These are phyloP conservation scores for Xenus cinereus DNA, from an alignment of 2,113 vertebrate species.

Conservation along the genomic window DNA sequence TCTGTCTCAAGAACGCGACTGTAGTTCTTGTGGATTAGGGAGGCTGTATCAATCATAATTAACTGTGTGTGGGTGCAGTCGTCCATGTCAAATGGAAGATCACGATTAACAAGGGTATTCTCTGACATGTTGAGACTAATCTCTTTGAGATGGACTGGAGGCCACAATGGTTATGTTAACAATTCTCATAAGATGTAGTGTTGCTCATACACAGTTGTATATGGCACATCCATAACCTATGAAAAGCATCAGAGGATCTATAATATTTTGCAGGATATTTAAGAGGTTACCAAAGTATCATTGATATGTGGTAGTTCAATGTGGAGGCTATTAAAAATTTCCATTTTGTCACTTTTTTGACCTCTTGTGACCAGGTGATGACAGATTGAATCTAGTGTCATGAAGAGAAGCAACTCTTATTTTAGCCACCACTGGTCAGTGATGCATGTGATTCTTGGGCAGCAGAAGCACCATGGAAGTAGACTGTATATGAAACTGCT, in stretches of 20 bases:
- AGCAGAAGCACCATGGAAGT: not conserved
- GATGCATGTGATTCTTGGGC: no score
- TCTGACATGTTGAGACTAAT: not conserved
- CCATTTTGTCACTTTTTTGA: not conserved
- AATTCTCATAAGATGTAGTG: not conserved
- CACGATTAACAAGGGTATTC: not conserved
- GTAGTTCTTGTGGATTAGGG: not conserved
- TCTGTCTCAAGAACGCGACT: not conserved
- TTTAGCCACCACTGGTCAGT: not conserved
- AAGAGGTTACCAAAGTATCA: not conserved
- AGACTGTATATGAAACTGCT: not conserved
- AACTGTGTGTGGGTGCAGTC: accelerated
- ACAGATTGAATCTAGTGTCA: not conserved
- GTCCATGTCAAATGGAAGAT: not conserved
- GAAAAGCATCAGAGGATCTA: not conserved
- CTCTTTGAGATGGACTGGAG: not conserved
- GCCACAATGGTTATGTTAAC: not conserved
- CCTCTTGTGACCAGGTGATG: not conserved
- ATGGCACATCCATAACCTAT: not conserved
- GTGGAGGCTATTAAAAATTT: not conserved
- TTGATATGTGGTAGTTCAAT: not conserved
- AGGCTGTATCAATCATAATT: not conserved
- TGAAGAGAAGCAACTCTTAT: not conserved
- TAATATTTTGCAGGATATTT: not conserved
- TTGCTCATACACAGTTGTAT: not conserved